A percentile compares a stretch with the other conserved stretches of the same genome.
These are phyloP conservation scores for Sminthopsis crassicaudata DNA, from an alignment of 2,113 vertebrate species.

Conservation along the genomic window DNA sequence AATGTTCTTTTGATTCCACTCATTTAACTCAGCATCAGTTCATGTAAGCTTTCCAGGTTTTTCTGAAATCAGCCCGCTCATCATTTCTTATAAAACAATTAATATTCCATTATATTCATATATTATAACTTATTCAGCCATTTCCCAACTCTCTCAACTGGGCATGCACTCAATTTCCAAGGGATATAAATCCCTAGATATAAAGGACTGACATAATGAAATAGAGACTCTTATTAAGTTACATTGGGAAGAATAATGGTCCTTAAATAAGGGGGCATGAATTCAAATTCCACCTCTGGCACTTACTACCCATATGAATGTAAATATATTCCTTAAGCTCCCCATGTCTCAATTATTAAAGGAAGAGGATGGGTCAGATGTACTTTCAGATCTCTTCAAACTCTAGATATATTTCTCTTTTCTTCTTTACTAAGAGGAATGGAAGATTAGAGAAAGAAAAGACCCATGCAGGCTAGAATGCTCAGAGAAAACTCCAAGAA, in stretches of 20 bases:
- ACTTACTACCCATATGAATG: not conserved
- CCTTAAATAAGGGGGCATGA: not conserved
- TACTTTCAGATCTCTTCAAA: not conserved
- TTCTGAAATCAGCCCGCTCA: too few relatives aligned
- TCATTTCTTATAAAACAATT: too few relatives aligned
- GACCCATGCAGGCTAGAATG: not conserved
- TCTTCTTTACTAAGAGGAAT: not conserved
- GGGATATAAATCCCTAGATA: not conserved
- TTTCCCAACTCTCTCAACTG: too few relatives aligned
- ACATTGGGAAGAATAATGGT: not conserved
- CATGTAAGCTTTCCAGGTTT: too few relatives aligned
- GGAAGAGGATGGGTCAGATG: not conserved
- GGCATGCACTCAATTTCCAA: not conserved
- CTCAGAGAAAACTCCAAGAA: not conserved
- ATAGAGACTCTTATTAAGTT: not conserved
- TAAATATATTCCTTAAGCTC: not conserved
- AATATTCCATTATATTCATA: too few relatives aligned
- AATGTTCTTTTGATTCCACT: too few relatives aligned
- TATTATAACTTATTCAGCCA: too few relatives aligned
- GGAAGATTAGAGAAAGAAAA: not conserved
- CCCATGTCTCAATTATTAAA: not conserved
- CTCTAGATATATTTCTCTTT: not conserved
- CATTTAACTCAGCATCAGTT: too few relatives aligned
- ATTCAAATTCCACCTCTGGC: not conserved
- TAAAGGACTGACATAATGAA: not conserved